phyloP scores from a whole-genome alignment of 1,140 invertebrate species.

The Drosophila pandora region DNA sequence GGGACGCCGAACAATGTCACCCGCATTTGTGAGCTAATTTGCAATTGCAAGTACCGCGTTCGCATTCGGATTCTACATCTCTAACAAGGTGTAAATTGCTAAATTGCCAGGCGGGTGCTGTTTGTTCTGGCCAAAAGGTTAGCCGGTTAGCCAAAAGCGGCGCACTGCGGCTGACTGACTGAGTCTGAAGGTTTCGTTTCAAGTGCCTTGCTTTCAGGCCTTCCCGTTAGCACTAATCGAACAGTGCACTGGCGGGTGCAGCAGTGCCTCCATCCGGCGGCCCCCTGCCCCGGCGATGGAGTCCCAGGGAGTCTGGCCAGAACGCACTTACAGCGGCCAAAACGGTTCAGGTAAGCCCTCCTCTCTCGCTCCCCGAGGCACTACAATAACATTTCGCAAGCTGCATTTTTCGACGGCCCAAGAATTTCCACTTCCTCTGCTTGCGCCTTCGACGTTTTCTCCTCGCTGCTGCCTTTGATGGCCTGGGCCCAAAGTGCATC shows the following conservation, averaged over 20 bases:
- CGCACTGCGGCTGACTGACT: background rate
- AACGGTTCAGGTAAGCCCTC: slow-evolving; percentile 5
- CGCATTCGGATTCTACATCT: background rate
- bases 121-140: slow-evolving; percentile 56
- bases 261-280: too few relatives aligned
- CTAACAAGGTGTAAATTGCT: slow-evolving; percentile 73
- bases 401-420: slow-evolving; percentile 32
- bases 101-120: slow-evolving; percentile 67
- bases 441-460: slow-evolving; percentile 43
- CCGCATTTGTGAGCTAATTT: slow-evolving; percentile 31
- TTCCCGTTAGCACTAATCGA: background rate
- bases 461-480: slow-evolving; percentile 46
- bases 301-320: too few relatives aligned
- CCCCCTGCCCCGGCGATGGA: too few relatives aligned
- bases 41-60: slow-evolving; percentile 24
- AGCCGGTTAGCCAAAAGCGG: slow-evolving; percentile 57
- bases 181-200: slow-evolving; percentile 13
- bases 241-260: too few relatives aligned
- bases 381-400: slow-evolving; percentile 34
- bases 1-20: slow-evolving; percentile 45
- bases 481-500: slow-evolving; percentile 48
- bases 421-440: slow-evolving; percentile 42
- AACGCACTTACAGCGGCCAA: too few relatives aligned
- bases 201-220: background rate
- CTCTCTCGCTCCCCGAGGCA: background rate